These are phyloP conservation scores for Amphiprion percula DNA, from an alignment of 2,113 vertebrate species.

Conservation along the genomic window DNA sequence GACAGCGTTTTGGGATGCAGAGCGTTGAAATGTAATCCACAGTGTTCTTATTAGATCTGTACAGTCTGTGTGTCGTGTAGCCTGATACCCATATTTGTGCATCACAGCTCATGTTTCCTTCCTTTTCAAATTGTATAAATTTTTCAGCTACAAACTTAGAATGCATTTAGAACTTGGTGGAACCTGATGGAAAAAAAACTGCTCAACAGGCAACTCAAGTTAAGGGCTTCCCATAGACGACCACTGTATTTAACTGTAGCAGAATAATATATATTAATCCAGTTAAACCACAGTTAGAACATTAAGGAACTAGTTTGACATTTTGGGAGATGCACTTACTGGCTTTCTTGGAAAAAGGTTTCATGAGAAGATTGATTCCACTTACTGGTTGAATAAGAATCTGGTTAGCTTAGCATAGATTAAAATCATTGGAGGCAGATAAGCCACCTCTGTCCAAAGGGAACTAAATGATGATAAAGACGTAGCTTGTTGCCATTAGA, in stretches of 20 bases:
- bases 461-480: too few species aligned
- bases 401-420: too few species aligned
- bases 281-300: neutral
- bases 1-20: neutral
- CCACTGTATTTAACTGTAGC: neutral
- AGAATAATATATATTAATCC: neutral
- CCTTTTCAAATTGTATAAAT: neutral
- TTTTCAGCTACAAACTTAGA: neutral
- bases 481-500: too few species aligned
- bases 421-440: too few species aligned
- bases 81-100: neutral
- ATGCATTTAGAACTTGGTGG: constrained; percentile 16
- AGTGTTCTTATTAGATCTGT: constrained; percentile 33
- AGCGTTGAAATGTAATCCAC: constrained; percentile 32
- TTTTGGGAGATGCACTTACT: neutral
- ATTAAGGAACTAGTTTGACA: neutral
- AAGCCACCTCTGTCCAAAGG: too few species aligned
- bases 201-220: neutral
- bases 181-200: neutral
- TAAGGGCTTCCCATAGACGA: constrained; percentile 15
- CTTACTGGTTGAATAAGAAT: too few species aligned
- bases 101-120: neutral
- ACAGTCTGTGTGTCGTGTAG: constrained; percentile 10
- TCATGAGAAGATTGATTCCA: neutral
- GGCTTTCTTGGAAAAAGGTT: neutral